A percentile compares a stretch with the other conserved stretches of the same genome.
Conservation (phyloP, 2,888 invertebrate species). For the Lepidochrysops patricia region DNA sequence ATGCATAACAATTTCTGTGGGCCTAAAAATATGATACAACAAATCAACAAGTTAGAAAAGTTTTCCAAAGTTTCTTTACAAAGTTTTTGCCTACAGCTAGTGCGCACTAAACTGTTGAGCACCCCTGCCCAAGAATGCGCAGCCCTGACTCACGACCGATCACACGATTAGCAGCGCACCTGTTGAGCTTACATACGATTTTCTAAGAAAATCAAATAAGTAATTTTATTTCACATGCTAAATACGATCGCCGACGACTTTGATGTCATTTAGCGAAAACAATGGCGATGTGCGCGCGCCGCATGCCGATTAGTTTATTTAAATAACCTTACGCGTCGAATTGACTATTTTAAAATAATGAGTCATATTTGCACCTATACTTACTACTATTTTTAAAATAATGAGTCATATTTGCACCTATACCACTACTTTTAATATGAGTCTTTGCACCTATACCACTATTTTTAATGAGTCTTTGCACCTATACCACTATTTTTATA, state of each 20-base stretch:
- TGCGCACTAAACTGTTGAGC: neutral
- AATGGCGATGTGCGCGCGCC: slow-evolving; percentile 59
- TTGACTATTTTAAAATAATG: slow-evolving; percentile 61
- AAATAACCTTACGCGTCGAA: slow-evolving; percentile 63
- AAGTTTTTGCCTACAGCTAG: too few relatives aligned
- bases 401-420: slow-evolving; percentile 49
- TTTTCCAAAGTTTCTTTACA: neutral
- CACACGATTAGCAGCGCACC: slow-evolving; percentile 30
- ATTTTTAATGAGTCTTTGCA: too few relatives aligned
- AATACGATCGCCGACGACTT: slow-evolving; percentile 64
- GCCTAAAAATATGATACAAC: too few relatives aligned
- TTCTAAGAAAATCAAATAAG: slow-evolving; percentile 52
- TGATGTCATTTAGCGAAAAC: slow-evolving; percentile 74
- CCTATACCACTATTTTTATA: too few relatives aligned
- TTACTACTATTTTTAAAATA: slow-evolving; percentile 66
- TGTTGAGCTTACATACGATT: slow-evolving; percentile 30
- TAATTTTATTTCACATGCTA: slow-evolving; percentile 62
- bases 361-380: slow-evolving; percentile 43
- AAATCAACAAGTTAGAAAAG: too few relatives aligned
- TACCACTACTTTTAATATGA: too few relatives aligned
- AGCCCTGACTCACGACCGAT: slow-evolving; percentile 18
- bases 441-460: too few relatives aligned
- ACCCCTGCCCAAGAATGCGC: neutral
- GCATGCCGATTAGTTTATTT: slow-evolving; percentile 67
- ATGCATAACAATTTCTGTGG: too few relatives aligned